Evolutionary conservation across 2,888 invertebrate genomes (phyloP).

Genomic region (Chrysolina oricalcia): DNA sequence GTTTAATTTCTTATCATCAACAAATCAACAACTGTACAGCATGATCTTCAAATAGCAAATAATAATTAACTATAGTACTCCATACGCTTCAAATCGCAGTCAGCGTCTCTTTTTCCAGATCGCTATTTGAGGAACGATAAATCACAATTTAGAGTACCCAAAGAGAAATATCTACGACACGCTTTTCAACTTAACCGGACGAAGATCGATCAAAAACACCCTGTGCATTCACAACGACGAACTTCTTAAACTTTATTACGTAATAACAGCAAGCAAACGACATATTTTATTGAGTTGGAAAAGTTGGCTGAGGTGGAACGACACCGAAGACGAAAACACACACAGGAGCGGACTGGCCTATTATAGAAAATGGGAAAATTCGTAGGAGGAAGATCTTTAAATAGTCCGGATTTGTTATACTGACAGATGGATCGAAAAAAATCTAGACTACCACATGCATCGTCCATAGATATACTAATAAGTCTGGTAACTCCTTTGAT

Average conservation of each 20-base stretch:
- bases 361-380: neutral
- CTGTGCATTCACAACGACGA: conserved; percentile 7
- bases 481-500: too few relatives aligned
- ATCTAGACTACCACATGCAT: too few relatives aligned
- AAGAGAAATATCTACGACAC: neutral
- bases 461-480: too few relatives aligned
- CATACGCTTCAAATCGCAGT: neutral
- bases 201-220: conserved; percentile 20
- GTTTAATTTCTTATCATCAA: too few relatives aligned
- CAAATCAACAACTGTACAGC: too few relatives aligned
- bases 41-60: too few relatives aligned
- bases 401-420: neutral
- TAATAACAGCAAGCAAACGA: conserved; percentile 38
- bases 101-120: neutral
- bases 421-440: too few relatives aligned
- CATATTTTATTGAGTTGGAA: conserved; percentile 38
- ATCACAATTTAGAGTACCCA: neutral
- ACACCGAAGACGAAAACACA: conserved; percentile 34
- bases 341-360: conserved; percentile 23
- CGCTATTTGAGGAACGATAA: neutral
- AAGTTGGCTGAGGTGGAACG: conserved; percentile 35
- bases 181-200: neutral
- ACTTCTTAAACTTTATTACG: conserved; percentile 31
- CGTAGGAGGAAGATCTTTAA: too few relatives aligned
- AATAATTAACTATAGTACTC: too few relatives aligned